Evolutionary conservation across 2,113 vertebrate species (phyloP), one percentile per base, ranked within the genome.

Genomic region (Paedocypris sp.): DNA sequence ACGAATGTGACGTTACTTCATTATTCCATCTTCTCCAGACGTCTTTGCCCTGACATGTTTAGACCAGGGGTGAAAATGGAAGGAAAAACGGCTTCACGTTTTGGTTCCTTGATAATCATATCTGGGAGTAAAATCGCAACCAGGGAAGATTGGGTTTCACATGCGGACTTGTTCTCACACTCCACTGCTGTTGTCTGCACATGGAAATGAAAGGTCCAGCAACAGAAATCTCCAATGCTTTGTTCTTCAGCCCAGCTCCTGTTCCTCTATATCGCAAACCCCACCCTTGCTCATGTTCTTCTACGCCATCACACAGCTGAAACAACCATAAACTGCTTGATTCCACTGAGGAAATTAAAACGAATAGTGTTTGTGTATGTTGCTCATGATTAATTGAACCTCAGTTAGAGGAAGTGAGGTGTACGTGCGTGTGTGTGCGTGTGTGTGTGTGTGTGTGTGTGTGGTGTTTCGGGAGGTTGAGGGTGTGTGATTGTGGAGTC

Each of bases 281-380:
- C 76, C 77, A 75, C 77, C 77, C 72, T 67, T 62, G 77, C 79
- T 82, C 77, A 75, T 58, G 71, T 82, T 80, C 64, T 57, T 36
- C 38, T 56, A 48, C 49, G 57, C 64, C 38, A n/a, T 11, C 69
- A 63, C n/a, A n/a, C n/a, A n/a, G n/a, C n/a, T n/a, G n/a, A n/a
- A n/a, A n/a, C n/a, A n/a, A n/a, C n/a, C n/a, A n/a, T n/a, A n/a
- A n/a, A n/a, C n/a, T n/a, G n/a, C n/a, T n/a, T n/a, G n/a, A n/a
- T n/a, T n/a, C n/a, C n/a, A n/a, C n/a, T n/a, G n/a, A n/a, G n/a
- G n/a, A n/a, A n/a, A n/a, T n/a, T n/a, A n/a, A n/a, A n/a, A n/a
- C n/a, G n/a, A n/a, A n/a, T n/a, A n/a, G n/a, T n/a, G n/a, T n/a
- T n/a, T n/a, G n/a, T n/a, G n/a, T n/a, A n/a, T n/a, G n/a, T n/a